Evolutionary conservation across 2,888 invertebrate genomes (phyloP).

Genomic region (Acanthoscelides obtectus): DNA sequence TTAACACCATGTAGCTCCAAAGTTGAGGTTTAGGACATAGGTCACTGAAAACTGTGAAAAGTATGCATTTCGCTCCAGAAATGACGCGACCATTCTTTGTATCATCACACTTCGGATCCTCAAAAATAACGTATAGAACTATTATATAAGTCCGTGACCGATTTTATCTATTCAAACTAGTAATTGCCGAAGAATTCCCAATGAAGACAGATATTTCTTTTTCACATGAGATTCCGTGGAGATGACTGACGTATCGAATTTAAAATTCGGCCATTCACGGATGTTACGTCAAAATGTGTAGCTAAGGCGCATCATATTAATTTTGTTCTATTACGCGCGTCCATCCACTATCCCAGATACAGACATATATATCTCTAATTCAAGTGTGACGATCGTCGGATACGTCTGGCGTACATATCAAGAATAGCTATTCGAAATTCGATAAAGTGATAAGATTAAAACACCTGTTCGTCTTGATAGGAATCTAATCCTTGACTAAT

Average conservation of each 20-base stretch:
- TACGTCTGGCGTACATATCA: not conserved
- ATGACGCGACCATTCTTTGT: too few species aligned
- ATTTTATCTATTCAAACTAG: not conserved
- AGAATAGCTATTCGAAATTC: not conserved
- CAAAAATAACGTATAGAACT: too few species aligned
- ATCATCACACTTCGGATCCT: too few species aligned
- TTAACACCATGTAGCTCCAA: too few species aligned
- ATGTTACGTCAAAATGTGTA: not conserved
- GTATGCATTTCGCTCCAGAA: too few species aligned
- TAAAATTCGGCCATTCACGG: not conserved
- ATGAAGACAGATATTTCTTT: not conserved
- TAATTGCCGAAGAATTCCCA: not conserved
- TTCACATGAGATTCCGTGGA: not conserved
- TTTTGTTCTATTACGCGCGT: not conserved
- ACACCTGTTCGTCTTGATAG: too few species aligned
- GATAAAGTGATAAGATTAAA: not conserved
- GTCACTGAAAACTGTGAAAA: too few species aligned
- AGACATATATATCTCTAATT: not conserved
- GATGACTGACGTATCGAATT: not conserved
- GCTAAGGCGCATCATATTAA: not conserved
- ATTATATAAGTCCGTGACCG: not conserved
- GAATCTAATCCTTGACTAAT: too few species aligned
- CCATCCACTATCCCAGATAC: not conserved
- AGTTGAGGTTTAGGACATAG: too few species aligned
- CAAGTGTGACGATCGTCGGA: not conserved